These are phyloP conservation scores for Amazona vittata DNA, from an alignment of 2,113 vertebrate genomes.

Conservation along the genomic window DNA sequence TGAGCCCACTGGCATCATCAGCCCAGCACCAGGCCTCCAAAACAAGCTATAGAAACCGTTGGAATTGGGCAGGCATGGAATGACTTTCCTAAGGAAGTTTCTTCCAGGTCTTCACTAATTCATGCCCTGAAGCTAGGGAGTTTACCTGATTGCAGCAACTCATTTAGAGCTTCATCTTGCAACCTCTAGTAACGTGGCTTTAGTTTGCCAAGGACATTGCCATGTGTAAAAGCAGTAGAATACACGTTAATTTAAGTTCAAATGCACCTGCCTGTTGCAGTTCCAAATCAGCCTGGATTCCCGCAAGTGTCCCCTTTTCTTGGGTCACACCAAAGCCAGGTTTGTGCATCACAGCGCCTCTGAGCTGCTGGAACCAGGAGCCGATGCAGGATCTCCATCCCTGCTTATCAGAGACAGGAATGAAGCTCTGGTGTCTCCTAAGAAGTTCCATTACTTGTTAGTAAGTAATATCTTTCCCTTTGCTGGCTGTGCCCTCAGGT, in stretches of 20 bases:
- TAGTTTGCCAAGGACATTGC: not conserved
- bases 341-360: not conserved
- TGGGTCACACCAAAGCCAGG: not conserved
- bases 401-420: not conserved
- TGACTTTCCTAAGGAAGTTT: not conserved
- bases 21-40: not conserved
- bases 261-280: not conserved
- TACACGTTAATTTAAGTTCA: not conserved
- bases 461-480: not conserved
- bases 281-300: not conserved
- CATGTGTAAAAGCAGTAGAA: not conserved
- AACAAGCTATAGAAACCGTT: not conserved
- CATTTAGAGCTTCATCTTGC: not conserved
- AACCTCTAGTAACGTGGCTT: not conserved
- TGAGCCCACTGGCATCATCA: not conserved
- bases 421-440: not conserved
- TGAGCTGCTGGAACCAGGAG: not conserved
- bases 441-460: not conserved
- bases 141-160: not conserved
- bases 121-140: not conserved
- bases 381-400: not conserved
- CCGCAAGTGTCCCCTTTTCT: not conserved
- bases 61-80: not conserved
- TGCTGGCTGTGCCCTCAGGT: not conserved
- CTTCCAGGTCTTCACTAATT: not conserved